Base-by-base conservation (phyloP, 2,888 invertebrate genomes). In the Endotricha flammealis region DNA sequence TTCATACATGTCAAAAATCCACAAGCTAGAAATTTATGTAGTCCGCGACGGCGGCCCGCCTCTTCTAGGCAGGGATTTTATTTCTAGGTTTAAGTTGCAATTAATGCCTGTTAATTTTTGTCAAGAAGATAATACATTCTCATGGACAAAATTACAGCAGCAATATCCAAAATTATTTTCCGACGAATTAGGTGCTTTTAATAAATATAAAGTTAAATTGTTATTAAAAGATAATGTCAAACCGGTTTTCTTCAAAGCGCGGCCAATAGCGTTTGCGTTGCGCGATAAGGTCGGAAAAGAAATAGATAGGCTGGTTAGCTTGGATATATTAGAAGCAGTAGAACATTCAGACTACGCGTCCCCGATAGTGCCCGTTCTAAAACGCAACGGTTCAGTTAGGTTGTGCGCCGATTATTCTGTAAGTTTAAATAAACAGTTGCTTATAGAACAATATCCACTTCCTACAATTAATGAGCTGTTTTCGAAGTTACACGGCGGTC, bases 11-110 rank as follows among this genome's bases (percentile, higher is more conserved):
- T 39, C 29, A 0, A 12, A 14, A 24, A 39, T 44, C 4, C 43
- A 36, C 9, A 3, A 8, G 1, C 29, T 54, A 0, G 25, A 38
- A 16, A 22, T 51, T 0, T 42, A 45, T 12, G 48, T 57, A 0
- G 41, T 57, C 0, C 42, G 40, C 0, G 36, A 46, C 24, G 52
- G 53, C 8, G 53, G 51, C 0, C 49, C 50, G 3, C 46, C 51
- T 8, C 24, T 53, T 0, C 14, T 51, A 4, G 50, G 49, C 4
- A 24, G 50, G 1, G 49, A 51, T 42, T 48, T 48, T 32, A 46
- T 52, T 10, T 29, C 38, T 0, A 6, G 7, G 12, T 50, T 47
- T 23, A 34, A 42, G 0, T 42, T 57, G 27, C 28, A n/a, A n/a
- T n/a, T n/a, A n/a, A 48, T 17, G 14, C 51, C 4, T 2, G 22